Evolutionary conservation across 92 coral and sea anemone genomes (phyloP).

Genomic region (Scolanthus callimorphus): DNA sequence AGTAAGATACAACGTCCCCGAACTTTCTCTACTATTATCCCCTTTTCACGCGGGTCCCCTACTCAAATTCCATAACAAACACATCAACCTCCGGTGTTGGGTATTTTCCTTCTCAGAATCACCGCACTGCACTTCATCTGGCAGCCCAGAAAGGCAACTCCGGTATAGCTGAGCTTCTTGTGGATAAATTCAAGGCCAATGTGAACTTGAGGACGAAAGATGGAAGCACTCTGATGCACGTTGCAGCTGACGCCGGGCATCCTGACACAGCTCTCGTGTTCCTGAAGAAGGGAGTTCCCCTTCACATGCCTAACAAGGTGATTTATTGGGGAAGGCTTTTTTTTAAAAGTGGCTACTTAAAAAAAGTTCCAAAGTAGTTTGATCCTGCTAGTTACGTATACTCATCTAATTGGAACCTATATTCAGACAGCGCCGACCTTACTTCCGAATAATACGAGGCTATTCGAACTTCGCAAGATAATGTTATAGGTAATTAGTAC

Average conservation of each 20-base stretch:
- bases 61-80: no score
- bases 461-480: neutral
- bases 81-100: neutral
- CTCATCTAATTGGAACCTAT: no score
- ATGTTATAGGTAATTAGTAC: no score
- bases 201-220: conserved; percentile 92
- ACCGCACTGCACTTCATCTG: conserved; percentile 92
- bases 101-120: conserved; percentile 45
- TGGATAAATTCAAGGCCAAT: conserved; percentile 89
- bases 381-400: no score
- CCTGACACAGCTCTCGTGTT: conserved; percentile 92
- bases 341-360: no score
- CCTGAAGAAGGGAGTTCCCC: conserved; percentile 94
- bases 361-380: no score
- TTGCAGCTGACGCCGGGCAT: conserved; percentile 94
- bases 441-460: neutral
- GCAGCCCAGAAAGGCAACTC: conserved; percentile 96
- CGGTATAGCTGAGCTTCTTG: conserved; percentile 76
- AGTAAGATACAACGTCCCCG: no score
- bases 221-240: conserved; percentile 93
- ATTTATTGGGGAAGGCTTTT: no score
- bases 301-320: conserved; percentile 99
- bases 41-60: no score
- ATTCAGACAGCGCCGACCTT: no score
- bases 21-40: no score